Evolutionary conservation across 2,113 vertebrate species (phyloP), one percentile per base, ranked within the genome.

Genomic region (Archilochus colubris): DNA sequence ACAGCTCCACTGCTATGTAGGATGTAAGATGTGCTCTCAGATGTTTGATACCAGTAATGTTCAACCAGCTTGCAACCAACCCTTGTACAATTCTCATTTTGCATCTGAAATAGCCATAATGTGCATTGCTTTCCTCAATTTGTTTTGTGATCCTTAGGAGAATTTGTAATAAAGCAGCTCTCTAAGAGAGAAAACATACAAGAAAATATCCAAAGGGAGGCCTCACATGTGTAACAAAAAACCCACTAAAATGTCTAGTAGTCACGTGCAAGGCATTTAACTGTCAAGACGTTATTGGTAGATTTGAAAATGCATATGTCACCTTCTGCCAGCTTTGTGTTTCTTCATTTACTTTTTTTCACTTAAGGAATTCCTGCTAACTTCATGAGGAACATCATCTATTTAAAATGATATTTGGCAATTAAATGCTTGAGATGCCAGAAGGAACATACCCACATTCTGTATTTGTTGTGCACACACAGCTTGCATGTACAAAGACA

Each of bases 1-100:
- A 7, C 1, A 23, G 54, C 12, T 76, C 20, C 24, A 3, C 48
- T 77, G 33, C 43, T 27, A 0, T 30, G 11, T 78, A 0, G 1
- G 25, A 24, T 58, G 36, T 85, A 68, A 90, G 48, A 44, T 72
- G 66, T 78, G 31, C 33, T 86, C 20, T 70, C 53, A 63, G 48
- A 38, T 1, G 1, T 70, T 70, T 78, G 61, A 11, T 67, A 33
- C 43, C 15, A 16, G 23, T 44, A 15, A 1, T 4, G 7, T 62
- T 89, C 2, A 7, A 7, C 14, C 30, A 46, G 12, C 17, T 72
- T 54, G 46, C 38, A 48, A 5, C 16, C 73, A 38, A 23, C 0
- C 9, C 58, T 75, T 67, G 28, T 54, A 15, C 15, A 64, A 2
- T 73, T 58, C 17, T 59, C 3, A 0, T 51, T n/a, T n/a, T 59